phyloP scores from a whole-genome alignment of 2,113 vertebrate genomes.

The Ailurus styani region DNA sequence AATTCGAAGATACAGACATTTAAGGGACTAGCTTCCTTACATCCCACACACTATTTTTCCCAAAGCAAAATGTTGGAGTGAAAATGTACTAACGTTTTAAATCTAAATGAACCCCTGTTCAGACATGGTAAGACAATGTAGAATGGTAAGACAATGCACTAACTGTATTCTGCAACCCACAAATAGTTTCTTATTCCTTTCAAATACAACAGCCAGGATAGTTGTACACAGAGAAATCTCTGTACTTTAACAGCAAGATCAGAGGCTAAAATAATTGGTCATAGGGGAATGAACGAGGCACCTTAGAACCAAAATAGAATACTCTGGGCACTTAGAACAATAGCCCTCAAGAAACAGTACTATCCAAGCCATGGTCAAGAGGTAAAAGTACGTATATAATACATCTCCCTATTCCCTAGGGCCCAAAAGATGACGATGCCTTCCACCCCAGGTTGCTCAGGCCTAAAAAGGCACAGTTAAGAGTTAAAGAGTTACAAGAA shows the following conservation, averaged over 20 bases:
- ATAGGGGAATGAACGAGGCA: conserved; percentile 31
- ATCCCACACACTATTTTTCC: not conserved
- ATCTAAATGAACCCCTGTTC: conserved; percentile 30
- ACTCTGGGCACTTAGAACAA: conserved; percentile 26
- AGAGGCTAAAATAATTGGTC: conserved; percentile 55
- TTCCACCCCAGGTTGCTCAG: not conserved
- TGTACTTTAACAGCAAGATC: conserved; percentile 55
- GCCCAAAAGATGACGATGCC: not conserved
- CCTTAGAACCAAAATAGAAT: conserved; percentile 36
- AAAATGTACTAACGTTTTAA: not conserved
- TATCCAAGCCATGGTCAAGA: not conserved
- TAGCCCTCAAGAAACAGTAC: not conserved
- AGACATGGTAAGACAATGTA: not conserved
- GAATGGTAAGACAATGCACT: not conserved
- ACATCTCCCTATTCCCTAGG: not conserved
- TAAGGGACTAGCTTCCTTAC: not conserved
- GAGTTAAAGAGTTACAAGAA: not conserved
- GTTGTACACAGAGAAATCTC: conserved; percentile 29
- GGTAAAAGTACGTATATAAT: not conserved
- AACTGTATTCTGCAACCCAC: conserved; percentile 35
- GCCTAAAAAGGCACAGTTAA: not conserved
- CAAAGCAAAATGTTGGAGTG: conserved; percentile 21
- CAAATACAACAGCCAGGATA: conserved; percentile 33
- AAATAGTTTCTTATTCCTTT: conserved; percentile 32
- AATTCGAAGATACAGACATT: conserved; percentile 33